Evolutionary conservation across 2,888 invertebrate species (phyloP).

Genomic region (Eulithis prunata): DNA sequence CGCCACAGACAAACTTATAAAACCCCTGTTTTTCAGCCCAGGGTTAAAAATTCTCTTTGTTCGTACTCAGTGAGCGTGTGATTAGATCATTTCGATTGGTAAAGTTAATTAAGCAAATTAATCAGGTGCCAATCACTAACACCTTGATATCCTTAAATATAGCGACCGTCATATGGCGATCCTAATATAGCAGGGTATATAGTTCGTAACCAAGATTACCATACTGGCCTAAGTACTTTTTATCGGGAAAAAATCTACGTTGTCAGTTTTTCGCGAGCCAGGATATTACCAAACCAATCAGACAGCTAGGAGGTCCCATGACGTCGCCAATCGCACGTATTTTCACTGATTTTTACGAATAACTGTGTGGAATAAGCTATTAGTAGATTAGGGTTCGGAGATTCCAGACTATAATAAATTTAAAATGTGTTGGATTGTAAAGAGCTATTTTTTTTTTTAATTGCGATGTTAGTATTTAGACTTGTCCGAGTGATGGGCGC

Average conservation of each 20-base stretch:
- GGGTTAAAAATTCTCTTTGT: slow-evolving; percentile 1
- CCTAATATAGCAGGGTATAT: neutral
- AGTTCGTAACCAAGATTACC: no score
- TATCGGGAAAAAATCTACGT: no score
- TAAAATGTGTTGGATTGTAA: no score
- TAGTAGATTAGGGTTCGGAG: slow-evolving; percentile 22
- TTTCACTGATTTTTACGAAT: slow-evolving; percentile 1
- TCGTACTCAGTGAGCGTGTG: slow-evolving; percentile 28
- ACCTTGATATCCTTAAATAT: neutral
- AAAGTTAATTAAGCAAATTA: slow-evolving; percentile 50
- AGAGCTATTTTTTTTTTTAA: no score
- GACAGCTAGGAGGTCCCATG: slow-evolving; percentile 16
- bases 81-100: slow-evolving; percentile 50
- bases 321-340: slow-evolving; percentile 13
- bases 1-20: neutral
- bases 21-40: neutral
- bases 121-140: slow-evolving; percentile 34
- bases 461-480: no score
- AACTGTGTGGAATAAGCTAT: slow-evolving; percentile 24
- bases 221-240: no score
- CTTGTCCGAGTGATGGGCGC: no score
- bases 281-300: slow-evolving; percentile 4
- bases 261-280: neutral
- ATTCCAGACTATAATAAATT: slow-evolving; percentile 4
- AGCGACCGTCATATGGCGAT: neutral